Conservation (phyloP, 2,888 invertebrate genomes). For the Eubasilissa splendida region DNA sequence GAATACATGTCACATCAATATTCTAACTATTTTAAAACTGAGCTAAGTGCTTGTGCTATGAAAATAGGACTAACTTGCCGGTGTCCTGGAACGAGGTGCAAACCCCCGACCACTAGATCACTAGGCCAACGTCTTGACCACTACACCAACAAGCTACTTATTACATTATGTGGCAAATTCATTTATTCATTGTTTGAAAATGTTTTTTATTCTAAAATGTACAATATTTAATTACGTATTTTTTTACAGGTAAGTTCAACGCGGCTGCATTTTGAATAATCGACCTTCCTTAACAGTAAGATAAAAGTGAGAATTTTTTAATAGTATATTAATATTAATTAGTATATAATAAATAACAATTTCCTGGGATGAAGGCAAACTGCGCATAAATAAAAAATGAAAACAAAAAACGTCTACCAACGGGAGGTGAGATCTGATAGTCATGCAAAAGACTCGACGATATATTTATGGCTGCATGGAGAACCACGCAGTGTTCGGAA, state of each 20-base stretch:
- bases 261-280: not conserved
- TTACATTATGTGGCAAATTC: no score
- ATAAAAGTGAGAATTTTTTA: not conserved
- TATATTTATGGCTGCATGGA: conserved; percentile 49
- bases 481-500: conserved; percentile 15
- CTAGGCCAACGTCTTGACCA: no score
- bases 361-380: not conserved
- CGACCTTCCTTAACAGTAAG: not conserved
- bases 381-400: conserved; percentile 17
- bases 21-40: no score
- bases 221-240: not conserved
- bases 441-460: conserved; percentile 55
- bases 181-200: no score
- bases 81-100: no score
- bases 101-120: no score
- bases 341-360: not conserved
- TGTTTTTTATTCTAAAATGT: no score
- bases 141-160: no score
- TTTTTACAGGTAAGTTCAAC: conserved; percentile 28
- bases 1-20: no score
- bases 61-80: no score
- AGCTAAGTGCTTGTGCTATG: no score
- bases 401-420: not conserved
- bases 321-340: no score
- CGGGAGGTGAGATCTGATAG: conserved; percentile 51